Conservation (phyloP, 1,140 invertebrate species). For the Drosophila kepulauana region DNA sequence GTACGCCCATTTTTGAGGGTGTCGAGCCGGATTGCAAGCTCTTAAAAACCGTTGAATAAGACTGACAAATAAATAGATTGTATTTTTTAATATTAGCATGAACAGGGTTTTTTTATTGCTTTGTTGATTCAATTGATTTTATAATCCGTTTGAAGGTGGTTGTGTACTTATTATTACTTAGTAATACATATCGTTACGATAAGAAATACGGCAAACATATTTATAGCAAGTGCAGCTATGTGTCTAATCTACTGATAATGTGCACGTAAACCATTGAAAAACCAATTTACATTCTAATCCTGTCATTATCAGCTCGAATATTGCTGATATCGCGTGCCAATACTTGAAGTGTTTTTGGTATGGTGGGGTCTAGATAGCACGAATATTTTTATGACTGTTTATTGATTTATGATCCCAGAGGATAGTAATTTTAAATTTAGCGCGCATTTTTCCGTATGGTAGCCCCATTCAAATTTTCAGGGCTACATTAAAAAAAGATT, state of each 20-base stretch:
- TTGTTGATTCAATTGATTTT: slow-evolving; percentile 10
- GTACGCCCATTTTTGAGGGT: slow-evolving; percentile 66
- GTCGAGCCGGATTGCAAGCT: slow-evolving; percentile 69
- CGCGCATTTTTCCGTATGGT: slow-evolving; percentile 8
- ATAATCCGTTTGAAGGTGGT: slow-evolving; percentile 27
- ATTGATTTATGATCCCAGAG: slow-evolving; percentile 60
- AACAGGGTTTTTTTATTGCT: slow-evolving; percentile 29
- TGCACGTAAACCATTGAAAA: slow-evolving; percentile 38
- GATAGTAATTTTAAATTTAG: slow-evolving; percentile 6
- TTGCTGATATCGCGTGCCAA: slow-evolving; percentile 37
- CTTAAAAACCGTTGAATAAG: slow-evolving; percentile 26
- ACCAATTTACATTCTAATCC: slow-evolving; percentile 59
- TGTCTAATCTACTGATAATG: slow-evolving; percentile 46
- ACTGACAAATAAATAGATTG: slow-evolving; percentile 29
- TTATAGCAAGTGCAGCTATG: slow-evolving; percentile 14
- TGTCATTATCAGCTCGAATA: slow-evolving; percentile 32
- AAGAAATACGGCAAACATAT: slow-evolving; percentile 32
- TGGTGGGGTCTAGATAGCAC: slow-evolving; percentile 55
- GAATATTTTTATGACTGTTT: slow-evolving; percentile 54
- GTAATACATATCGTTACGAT: slow-evolving; percentile 19
- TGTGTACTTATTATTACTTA: too few relatives aligned
- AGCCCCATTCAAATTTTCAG: background rate
- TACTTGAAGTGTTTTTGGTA: slow-evolving; percentile 32
- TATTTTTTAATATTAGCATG: background rate
- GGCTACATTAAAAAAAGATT: slow-evolving; percentile 5